Evolutionary conservation across 2,888 invertebrate genomes (phyloP), one percentile per base, ranked within the genome.

Genomic region (Lissocephala sabroskyi): DNA sequence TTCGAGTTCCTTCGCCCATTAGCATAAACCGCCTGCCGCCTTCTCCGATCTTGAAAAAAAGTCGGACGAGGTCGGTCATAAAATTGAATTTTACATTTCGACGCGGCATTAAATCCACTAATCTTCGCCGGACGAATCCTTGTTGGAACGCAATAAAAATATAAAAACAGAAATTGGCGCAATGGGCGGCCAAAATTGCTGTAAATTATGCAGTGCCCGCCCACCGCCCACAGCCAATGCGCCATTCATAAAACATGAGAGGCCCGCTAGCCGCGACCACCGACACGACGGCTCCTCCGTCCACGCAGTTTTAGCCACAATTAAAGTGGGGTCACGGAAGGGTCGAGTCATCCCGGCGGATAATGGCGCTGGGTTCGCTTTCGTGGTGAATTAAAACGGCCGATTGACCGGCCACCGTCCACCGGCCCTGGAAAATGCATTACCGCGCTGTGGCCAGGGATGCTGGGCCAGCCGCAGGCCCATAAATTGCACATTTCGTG

Each of bases 351-450:
- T n/a, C n/a, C 23, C 23, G 7, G 23, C 7, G 23, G 7, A 3
- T 23, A 5, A 5, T 23, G 23, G 23, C 23, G 3, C 7, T 23
- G 23, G 3, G 23, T 23, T 23, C 4, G 23, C 7, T n/a, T n/a
- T n/a, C n/a, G n/a, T n/a, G n/a, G n/a, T n/a, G n/a, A n/a, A n/a
- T n/a, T n/a, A n/a, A n/a, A n/a, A n/a, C n/a, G n/a, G n/a, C n/a
- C n/a, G n/a, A n/a, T n/a, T n/a, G n/a, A n/a, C n/a, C n/a, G n/a
- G n/a, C n/a, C n/a, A n/a, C n/a, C n/a, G n/a, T n/a, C n/a, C n/a
- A n/a, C n/a, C n/a, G n/a, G 23, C 51, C 62, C 45, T 77, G 62
- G 63, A 78, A 68, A 75, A 78, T 68, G 53, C 79, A 68, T 78
- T 78, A 75, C 56, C 51, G 4, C 44, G 28, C 47, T 49, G 60